Base-by-base conservation (phyloP, 2,888 invertebrate species). In the Spisula subtruncata region DNA sequence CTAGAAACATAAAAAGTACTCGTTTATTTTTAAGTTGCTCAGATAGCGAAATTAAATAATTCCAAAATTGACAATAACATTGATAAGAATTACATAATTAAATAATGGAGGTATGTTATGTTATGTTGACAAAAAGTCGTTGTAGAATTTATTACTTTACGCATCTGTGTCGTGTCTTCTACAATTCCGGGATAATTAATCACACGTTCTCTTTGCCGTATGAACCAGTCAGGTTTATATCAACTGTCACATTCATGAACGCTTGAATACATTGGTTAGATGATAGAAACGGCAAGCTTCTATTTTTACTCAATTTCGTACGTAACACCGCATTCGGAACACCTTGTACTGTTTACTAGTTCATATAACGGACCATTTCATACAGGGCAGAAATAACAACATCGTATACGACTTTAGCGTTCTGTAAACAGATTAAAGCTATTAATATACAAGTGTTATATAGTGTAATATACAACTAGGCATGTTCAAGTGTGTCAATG, bases 111-210 rank as follows among this genome's bases (percentile, higher is more conserved):
- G 8, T 66, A 66, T n/a, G 25, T 66, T 25, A 25, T 66, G 60
- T 66, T 66, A 66, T 25, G 10, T 0, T 66, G 60, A 66, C 60
- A 66, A 25, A 12, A 25, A n/a, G 8, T 2, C 25, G 10, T 25
- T 66, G 60, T 66, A 66, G 8, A 66, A 66, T 66, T 66, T 66
- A 66, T 66, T 25, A 66, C 60, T n/a, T 2, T 66, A 66, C 25
- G 25, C 25, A n/a, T 66, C 60, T 66, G 60, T 25, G 25, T 25
- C 25, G n/a, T 66, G 60, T 66, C 60, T 66, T n/a, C 25, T 10
- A 25, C 8, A 25, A 66, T 66, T 25, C n/a, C 8, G n/a, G 10
- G 10, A 25, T 25, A 25, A 66, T 66, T 66, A 66, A 66, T 66
- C 25, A 66, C 25, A 66, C 25, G n/a, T 25, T n/a, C n/a, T 66